Evolutionary conservation across 2,113 vertebrate species (phyloP).

Genomic region (Percopsis transmontana): DNA sequence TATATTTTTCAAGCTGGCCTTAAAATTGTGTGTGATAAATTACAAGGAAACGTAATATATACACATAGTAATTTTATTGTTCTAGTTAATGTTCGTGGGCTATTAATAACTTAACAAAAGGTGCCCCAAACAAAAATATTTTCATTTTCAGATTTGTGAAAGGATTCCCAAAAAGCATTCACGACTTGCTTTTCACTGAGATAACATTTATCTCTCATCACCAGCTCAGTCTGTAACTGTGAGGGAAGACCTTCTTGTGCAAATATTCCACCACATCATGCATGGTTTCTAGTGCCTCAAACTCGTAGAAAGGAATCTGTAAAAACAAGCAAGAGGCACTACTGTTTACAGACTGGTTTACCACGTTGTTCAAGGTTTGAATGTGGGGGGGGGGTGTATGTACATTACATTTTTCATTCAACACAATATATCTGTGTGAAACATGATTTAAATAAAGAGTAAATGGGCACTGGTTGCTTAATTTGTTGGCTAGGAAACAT

Average conservation of each 20-base stretch:
- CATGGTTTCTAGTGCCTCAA: constrained; percentile 72
- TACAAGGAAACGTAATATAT: constrained; percentile 18
- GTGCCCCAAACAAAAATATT: neutral
- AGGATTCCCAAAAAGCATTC: neutral
- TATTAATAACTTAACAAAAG: neutral
- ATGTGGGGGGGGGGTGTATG: too few relatives aligned
- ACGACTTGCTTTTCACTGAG: neutral
- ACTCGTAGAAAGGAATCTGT: constrained; percentile 89
- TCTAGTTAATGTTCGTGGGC: constrained; percentile 6
- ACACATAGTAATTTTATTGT: constrained; percentile 53
- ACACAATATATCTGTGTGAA: too few relatives aligned
- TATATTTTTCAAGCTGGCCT: constrained; percentile 72
- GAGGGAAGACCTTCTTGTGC: constrained; percentile 87
- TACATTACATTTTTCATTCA: too few relatives aligned
- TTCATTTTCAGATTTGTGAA: neutral
- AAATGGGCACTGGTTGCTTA: too few relatives aligned
- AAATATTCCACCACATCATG: constrained; percentile 82
- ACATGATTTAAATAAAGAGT: too few relatives aligned
- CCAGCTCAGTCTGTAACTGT: constrained; percentile 71
- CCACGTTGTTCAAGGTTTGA: too few relatives aligned
- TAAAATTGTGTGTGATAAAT: constrained; percentile 14
- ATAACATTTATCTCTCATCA: constrained; percentile 49
- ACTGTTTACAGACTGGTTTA: neutral
- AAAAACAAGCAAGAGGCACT: constrained; percentile 18
- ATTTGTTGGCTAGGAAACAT: too few relatives aligned